Percentiles rank a stretch among this genome's conserved stretches.
Evolutionary conservation across 2,113 vertebrate species (phyloP).

Genomic region (Chrysochloris asiatica): DNA sequence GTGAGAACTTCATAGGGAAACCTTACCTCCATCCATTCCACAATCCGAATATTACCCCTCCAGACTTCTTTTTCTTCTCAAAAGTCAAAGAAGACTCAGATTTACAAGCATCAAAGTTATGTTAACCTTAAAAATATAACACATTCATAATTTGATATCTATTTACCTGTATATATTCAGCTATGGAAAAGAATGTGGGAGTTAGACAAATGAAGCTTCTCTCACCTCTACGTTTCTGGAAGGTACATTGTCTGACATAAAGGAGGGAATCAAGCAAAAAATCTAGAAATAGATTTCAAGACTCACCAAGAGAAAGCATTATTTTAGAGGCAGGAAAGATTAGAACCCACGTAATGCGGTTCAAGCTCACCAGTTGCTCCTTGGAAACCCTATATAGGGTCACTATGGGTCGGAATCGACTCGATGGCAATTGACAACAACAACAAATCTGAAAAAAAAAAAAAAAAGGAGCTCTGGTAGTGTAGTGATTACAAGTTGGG

Average conservation of each 20-base stretch:
- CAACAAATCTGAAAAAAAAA: too few relatives aligned
- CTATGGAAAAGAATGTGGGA: not conserved
- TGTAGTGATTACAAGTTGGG: too few relatives aligned
- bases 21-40: too few relatives aligned
- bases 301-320: constrained; percentile 33
- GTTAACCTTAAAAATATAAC: not conserved
- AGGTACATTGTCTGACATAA: not conserved
- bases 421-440: too few relatives aligned
- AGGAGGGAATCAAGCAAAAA: constrained; percentile 37
- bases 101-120: constrained; percentile 16
- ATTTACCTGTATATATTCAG: not conserved
- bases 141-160: not conserved
- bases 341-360: constrained; percentile 44
- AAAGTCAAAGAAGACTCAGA: too few relatives aligned
- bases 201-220: constrained; percentile 22
- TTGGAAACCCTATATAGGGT: too few relatives aligned
- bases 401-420: too few relatives aligned
- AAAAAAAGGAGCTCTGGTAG: too few relatives aligned
- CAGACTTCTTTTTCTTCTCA: too few relatives aligned
- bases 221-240: not conserved
- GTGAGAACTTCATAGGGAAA: too few relatives aligned
- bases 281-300: constrained; percentile 35
- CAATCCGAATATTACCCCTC: too few relatives aligned
- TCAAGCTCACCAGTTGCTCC: too few relatives aligned
- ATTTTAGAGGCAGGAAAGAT: constrained; percentile 32